phyloP scores from a whole-genome alignment of 2,888 invertebrate species.

The Dorcus parallelipipedus region DNA sequence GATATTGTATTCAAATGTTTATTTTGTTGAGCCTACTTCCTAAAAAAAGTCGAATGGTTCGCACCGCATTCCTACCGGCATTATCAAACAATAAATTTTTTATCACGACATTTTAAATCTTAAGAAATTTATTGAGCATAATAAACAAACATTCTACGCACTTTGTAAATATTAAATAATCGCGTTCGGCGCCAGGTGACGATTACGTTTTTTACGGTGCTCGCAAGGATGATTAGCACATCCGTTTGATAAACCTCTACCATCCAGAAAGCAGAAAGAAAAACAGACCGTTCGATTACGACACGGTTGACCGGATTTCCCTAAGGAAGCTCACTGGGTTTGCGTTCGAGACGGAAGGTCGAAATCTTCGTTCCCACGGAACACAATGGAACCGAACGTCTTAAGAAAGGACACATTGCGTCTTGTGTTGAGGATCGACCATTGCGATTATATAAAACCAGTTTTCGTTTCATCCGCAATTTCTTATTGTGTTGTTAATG shows the following conservation, averaged over 20 bases:
- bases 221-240: too few relatives aligned
- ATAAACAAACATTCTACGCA: too few relatives aligned
- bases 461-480: slow-evolving; percentile 23
- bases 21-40: too few relatives aligned
- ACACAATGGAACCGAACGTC: slow-evolving; percentile 26
- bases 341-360: slow-evolving; percentile 21
- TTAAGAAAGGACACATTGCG: slow-evolving; percentile 30
- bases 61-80: too few relatives aligned
- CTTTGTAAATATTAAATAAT: too few relatives aligned
- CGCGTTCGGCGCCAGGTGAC: too few relatives aligned
- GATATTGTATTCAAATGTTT: too few relatives aligned
- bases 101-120: too few relatives aligned
- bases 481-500: slow-evolving; percentile 20
- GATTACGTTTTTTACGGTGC: too few relatives aligned
- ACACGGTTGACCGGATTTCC: slow-evolving; percentile 16
- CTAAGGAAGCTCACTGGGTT: slow-evolving; percentile 26
- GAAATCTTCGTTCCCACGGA: slow-evolving; percentile 25
- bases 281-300: neutral
- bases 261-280: neutral
- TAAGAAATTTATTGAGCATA: too few relatives aligned
- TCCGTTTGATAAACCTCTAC: neutral
- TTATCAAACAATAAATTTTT: too few relatives aligned
- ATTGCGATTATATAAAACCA: slow-evolving; percentile 21
- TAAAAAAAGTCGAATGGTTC: too few relatives aligned
- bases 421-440: slow-evolving; percentile 20